Percentiles rank a stretch among this genome's conserved stretches.
Conservation (phyloP, 2,888 invertebrate genomes). For the Argyresthia albistria region DNA sequence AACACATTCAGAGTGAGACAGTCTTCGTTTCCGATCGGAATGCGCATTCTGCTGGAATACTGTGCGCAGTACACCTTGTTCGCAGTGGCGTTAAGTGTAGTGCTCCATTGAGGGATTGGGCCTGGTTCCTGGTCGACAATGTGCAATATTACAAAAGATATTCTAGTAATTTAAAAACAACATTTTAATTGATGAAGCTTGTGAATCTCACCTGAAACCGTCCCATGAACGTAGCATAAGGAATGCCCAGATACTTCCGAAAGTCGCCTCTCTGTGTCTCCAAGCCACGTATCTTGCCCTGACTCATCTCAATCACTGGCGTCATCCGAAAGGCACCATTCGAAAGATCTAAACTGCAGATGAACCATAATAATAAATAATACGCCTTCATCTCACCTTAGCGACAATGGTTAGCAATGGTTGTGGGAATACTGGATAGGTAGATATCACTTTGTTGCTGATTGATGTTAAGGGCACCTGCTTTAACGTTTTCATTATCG, state of each 20-base stretch:
- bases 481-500: too few species aligned
- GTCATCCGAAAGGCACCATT: not conserved
- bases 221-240: constrained; percentile 12
- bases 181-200: not conserved
- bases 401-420: not conserved
- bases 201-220: constrained; percentile 11
- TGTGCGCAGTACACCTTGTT: constrained; percentile 10
- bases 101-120: constrained; percentile 12
- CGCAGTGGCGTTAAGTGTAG: constrained; percentile 10
- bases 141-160: not conserved
- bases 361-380: too few species aligned
- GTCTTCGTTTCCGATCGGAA: constrained; percentile 12
- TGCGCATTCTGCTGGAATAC: constrained; percentile 8
- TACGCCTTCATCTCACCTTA: not conserved
- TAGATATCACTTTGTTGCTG: too few species aligned
- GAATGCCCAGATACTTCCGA: constrained; percentile 13
- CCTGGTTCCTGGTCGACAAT: constrained; percentile 10
- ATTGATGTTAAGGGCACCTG: too few species aligned
- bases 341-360: too few species aligned
- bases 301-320: constrained; percentile 7
- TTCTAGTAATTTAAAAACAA: not conserved
- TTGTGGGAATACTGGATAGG: not conserved
- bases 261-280: constrained; percentile 5
- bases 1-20: constrained; percentile 13
- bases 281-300: constrained; percentile 11